Percentiles rank a stretch among this genome's conserved stretches.
phyloP scores from a whole-genome alignment of 1,140 invertebrate species.

The Spodoptera frugiperda region DNA sequence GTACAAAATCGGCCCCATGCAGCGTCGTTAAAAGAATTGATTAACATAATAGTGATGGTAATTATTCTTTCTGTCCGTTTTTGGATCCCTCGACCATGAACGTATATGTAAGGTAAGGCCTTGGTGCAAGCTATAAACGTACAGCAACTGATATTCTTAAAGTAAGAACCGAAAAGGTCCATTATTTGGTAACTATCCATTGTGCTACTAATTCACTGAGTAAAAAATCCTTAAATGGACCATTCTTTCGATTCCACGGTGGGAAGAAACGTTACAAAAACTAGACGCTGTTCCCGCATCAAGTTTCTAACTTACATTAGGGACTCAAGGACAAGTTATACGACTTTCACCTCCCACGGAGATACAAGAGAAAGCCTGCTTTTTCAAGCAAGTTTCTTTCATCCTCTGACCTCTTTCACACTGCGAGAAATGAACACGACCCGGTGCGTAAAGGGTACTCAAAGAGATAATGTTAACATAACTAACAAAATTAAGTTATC shows the following conservation, averaged over 20 bases:
- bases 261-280: conserved; percentile 13
- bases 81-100: conserved; percentile 51
- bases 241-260: conserved; percentile 16
- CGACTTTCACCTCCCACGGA: conserved; percentile 73
- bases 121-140: conserved; percentile 35
- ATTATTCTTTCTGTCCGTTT: conserved; percentile 58
- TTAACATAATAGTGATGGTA: conserved; percentile 56
- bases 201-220: not conserved
- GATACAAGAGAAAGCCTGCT: conserved; percentile 69
- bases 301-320: conserved; percentile 44
- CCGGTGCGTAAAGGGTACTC: conserved; percentile 22
- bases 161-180: not conserved
- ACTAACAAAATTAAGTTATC: conserved; percentile 26
- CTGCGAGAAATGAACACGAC: conserved; percentile 36
- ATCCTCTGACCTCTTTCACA: conserved; percentile 54
- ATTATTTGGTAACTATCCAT: conserved; percentile 15
- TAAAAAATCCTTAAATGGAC: conserved; percentile 22
- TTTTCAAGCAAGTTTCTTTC: conserved; percentile 60
- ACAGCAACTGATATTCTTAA: conserved; percentile 26
- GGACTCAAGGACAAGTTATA: conserved; percentile 61
- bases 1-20: conserved; percentile 44
- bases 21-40: conserved; percentile 54
- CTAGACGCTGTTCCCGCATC: conserved; percentile 23
- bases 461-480: conserved; percentile 1
- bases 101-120: conserved; percentile 17